These are phyloP conservation scores for Notamacropus eugenii DNA, from an alignment of 2,797 vertebrate genomes.

Conservation along the genomic window DNA sequence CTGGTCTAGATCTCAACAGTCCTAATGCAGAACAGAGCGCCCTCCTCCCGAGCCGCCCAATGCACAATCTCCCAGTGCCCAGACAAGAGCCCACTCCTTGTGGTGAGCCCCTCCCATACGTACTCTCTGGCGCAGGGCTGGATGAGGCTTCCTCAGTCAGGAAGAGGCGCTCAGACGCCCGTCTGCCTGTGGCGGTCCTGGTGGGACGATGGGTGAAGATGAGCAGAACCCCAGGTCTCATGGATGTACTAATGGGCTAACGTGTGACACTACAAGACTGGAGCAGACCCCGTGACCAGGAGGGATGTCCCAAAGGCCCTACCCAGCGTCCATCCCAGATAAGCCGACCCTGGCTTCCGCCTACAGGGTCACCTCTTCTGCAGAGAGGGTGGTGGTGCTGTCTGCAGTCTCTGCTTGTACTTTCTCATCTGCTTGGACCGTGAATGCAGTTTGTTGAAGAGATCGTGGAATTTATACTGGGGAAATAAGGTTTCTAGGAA, in stretches of 20 bases:
- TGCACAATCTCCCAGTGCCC: slow-evolving; percentile 83
- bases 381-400: slow-evolving; percentile 88
- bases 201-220: slow-evolving; percentile 84
- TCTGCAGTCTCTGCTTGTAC: slow-evolving; percentile 95
- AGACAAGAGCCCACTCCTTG: slow-evolving; percentile 70
- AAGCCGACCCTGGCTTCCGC: slow-evolving; percentile 82
- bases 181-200: slow-evolving; percentile 71
- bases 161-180: slow-evolving; percentile 63
- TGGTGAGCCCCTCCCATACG: slow-evolving; percentile 68
- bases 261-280: slow-evolving; percentile 85
- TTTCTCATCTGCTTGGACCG: slow-evolving; percentile 93
- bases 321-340: slow-evolving; percentile 84
- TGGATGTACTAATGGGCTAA: slow-evolving; percentile 85
- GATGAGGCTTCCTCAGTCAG: slow-evolving; percentile 77
- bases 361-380: slow-evolving; percentile 98
- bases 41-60: slow-evolving; percentile 73
- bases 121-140: slow-evolving; percentile 82
- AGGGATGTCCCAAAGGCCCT: slow-evolving; percentile 85
- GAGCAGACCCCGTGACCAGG: slow-evolving; percentile 84
- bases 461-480: slow-evolving; percentile 97
- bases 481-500: slow-evolving; percentile 99
- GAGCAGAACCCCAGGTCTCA: slow-evolving; percentile 84
- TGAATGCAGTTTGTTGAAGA: slow-evolving; percentile 98
- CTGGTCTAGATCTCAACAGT: slow-evolving; percentile 72
- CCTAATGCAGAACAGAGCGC: slow-evolving; percentile 62